Base-by-base conservation (phyloP, 2,888 invertebrate species). In the Hirtodrosophila cameraria region DNA sequence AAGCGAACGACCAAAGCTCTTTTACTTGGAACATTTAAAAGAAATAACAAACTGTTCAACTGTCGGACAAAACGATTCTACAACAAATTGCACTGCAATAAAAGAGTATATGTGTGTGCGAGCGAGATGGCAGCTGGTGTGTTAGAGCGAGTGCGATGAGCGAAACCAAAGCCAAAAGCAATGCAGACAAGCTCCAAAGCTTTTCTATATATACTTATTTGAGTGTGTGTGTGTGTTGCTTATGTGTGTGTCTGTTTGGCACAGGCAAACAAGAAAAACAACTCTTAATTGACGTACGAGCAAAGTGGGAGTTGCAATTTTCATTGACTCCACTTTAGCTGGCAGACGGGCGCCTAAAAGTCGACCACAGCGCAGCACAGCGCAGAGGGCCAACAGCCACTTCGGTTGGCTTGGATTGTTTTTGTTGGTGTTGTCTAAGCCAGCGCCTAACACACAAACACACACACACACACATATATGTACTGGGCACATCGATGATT, bases 251-350 rank as follows among this genome's bases (percentile, higher is more conserved):
- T 25, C 30, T 43, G 36, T 25, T 20, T 39, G 53, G 42, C 35
- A 38, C 35, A 43, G 35, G 59, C 43, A 62, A 69, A 60, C 50
- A 70, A 63, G 70, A 69, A 65, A 68, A 57, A 74, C 61, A 74
- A 72, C 75, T 74, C 74, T 77, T 90, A 89, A 89, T 89, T 90
- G 89, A 89, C 88, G 87, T 84, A 90, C 89, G 89, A 90, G 87
- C 84, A 86, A 86, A 87, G 71, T 74, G 90, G 88, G 90, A 89
- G 84, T 88, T 88, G 88, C 82, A 80, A 88, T 86, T 86, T 89
- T 87, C 89, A 87, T 88, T 82, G 87, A 87, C 82, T 88, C 87
- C 89, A 88, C 89, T 87, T 89, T 89, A 88, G 74, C 50, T 57
- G 69, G 74, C 70, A 57, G 76, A 50, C 59, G 61, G 65, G 69